These are phyloP conservation scores for Yoshiicerus persimilis DNA, from an alignment of 1,140 invertebrate genomes.

Conservation along the genomic window DNA sequence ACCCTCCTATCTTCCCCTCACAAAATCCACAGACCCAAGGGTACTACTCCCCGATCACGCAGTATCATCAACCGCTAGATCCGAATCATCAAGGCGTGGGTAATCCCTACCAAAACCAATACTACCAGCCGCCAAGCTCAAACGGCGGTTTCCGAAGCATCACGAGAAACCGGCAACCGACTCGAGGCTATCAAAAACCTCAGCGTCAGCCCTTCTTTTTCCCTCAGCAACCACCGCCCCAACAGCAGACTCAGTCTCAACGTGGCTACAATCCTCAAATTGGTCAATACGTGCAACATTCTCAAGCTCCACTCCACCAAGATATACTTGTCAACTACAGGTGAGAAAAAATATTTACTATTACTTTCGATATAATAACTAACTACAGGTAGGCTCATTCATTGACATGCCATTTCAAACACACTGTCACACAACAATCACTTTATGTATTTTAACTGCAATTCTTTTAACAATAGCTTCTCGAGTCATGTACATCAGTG, in stretches of 20 bases:
- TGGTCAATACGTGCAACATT: background rate
- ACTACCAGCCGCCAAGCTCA: background rate
- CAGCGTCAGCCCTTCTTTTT: constrained; percentile 14
- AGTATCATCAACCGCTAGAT: constrained; percentile 39
- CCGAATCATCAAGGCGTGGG: background rate
- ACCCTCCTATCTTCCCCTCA: background rate
- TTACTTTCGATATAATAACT: background rate
- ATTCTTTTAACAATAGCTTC: background rate
- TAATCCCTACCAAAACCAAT: constrained; percentile 24
- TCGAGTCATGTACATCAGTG: background rate
- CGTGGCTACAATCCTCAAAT: constrained; percentile 23
- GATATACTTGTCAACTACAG: constrained; percentile 45
- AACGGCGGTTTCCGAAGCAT: background rate
- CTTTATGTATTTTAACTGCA: background rate
- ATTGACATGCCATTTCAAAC: background rate
- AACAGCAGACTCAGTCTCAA: constrained; percentile 28
- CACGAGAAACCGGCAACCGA: background rate
- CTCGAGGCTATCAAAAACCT: constrained; percentile 7
- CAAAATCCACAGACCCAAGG: constrained; percentile 35
- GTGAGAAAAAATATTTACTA: constrained; percentile 27
- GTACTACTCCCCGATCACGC: constrained; percentile 47
- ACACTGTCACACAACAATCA: background rate
- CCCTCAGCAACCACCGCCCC: constrained; percentile 22
- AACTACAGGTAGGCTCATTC: background rate
- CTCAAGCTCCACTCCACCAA: constrained; percentile 32